Evolutionary conservation across 1,140 invertebrate genomes (phyloP).

Genomic region (Paraescarpia echinospica): DNA sequence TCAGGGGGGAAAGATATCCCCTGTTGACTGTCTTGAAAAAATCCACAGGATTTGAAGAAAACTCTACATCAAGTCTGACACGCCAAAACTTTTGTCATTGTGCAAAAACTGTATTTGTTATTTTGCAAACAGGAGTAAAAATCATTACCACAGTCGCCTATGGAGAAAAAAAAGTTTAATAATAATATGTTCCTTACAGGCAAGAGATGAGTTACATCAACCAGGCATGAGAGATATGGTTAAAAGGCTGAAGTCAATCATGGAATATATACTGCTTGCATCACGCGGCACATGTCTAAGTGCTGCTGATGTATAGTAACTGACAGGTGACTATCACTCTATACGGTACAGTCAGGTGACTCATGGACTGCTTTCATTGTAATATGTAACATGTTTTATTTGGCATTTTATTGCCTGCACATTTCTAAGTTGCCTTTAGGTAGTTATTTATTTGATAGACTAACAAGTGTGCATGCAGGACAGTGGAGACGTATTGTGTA

Average conservation of each 20-base stretch:
- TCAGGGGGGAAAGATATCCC: no score
- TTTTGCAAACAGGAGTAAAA: neutral
- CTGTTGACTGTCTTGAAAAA: no score
- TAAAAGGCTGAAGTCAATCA: neutral
- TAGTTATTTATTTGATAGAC: neutral
- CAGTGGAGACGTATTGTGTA: no score
- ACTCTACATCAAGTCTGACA: no score
- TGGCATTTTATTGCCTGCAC: neutral
- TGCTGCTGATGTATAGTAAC: neutral
- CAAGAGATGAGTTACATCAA: neutral
- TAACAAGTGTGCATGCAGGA: neutral
- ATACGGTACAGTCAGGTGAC: neutral
- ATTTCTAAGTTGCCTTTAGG: neutral
- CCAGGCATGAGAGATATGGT: neutral
- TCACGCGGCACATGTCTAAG: neutral
- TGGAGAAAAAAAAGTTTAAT: no score
- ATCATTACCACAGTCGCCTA: neutral
- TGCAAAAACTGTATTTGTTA: no score
- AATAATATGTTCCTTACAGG: neutral
- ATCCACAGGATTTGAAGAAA: no score
- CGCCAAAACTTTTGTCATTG: no score
- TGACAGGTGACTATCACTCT: neutral
- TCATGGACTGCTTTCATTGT: neutral
- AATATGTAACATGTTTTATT: neutral
- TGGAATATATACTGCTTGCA: slow-evolving; percentile 3